These are phyloP conservation scores for Eurystomus glaucurus DNA, from an alignment of 2,797 vertebrate species.

Conservation along the genomic window DNA sequence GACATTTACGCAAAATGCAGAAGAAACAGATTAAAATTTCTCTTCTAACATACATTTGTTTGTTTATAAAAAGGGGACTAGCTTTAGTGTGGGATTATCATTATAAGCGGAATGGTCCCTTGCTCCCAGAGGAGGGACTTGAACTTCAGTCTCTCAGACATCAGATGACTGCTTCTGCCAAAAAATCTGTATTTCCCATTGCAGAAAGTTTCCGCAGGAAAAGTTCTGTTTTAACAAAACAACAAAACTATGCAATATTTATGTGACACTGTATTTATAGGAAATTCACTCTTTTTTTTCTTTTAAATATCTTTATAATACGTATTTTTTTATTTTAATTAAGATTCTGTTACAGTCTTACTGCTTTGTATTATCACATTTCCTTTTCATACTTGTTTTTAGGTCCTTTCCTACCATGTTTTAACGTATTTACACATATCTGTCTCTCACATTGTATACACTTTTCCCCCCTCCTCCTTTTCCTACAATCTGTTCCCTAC, in stretches of 20 bases:
- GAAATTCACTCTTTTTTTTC: background rate
- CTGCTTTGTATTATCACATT: background rate
- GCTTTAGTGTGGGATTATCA: background rate
- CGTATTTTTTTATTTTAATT: background rate
- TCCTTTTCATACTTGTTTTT: background rate
- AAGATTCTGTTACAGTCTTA: background rate
- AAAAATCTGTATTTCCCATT: background rate
- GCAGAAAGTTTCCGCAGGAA: background rate
- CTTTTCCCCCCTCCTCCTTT: background rate
- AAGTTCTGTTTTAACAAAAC: background rate
- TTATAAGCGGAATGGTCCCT: background rate
- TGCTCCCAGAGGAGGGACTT: background rate
- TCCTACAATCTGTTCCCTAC: background rate
- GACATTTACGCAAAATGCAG: background rate
- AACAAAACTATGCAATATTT: background rate
- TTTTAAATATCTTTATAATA: background rate
- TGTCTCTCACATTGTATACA: background rate
- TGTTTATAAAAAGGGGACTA: background rate
- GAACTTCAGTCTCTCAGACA: background rate
- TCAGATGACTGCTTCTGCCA: background rate
- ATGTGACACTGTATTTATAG: background rate
- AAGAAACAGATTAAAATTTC: background rate
- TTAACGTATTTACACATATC: conserved; percentile 8
- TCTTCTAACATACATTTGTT: background rate
- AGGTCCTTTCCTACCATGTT: background rate